phyloP scores from a whole-genome alignment of 1,140 invertebrate species.

The Teleogryllus occipitalis region DNA sequence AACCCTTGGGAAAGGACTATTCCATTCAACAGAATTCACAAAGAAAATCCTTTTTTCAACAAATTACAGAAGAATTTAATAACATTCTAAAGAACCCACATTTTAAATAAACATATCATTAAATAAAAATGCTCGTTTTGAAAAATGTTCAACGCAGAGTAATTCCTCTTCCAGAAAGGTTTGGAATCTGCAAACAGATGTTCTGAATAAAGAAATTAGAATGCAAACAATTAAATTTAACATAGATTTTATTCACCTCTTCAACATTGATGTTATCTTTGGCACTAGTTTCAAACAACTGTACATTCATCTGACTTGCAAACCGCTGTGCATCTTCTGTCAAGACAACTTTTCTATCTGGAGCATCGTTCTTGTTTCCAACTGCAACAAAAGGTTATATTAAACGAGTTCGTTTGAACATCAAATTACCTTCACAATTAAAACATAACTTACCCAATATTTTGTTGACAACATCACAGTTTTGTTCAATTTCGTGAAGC shows the following conservation, averaged over 20 bases:
- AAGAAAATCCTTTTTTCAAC: too few species aligned
- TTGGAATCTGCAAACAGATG: too few species aligned
- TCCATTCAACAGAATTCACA: too few species aligned
- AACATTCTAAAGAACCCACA: too few species aligned
- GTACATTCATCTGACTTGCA: conserved; percentile 93
- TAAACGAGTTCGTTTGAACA: background rate
- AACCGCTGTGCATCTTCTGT: conserved; percentile 95
- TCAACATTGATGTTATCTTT: conserved; percentile 99
- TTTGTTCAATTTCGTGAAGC: conserved; percentile 98
- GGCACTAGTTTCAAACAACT: conserved; percentile 96
- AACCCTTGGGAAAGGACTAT: too few species aligned
- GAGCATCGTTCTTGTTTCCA: conserved; percentile 98
- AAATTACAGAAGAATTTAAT: too few species aligned
- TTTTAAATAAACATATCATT: too few species aligned
- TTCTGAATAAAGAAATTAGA: too few species aligned
- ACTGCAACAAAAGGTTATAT: conserved; percentile 52
- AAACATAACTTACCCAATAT: conserved; percentile 57
- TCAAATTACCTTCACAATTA: background rate
- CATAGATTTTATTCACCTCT: conserved; percentile 51
- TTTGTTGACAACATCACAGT: conserved; percentile 99
- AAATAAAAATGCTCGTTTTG: too few species aligned
- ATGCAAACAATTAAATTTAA: too few species aligned
- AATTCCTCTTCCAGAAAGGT: too few species aligned
- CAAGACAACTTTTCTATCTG: conserved; percentile 91
- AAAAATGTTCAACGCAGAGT: too few species aligned